Percentiles rank a stretch among this genome's conserved stretches.
These are phyloP conservation scores for Dicyrtoma fusca DNA, from an alignment of 2,888 invertebrate species.

Conservation along the genomic window DNA sequence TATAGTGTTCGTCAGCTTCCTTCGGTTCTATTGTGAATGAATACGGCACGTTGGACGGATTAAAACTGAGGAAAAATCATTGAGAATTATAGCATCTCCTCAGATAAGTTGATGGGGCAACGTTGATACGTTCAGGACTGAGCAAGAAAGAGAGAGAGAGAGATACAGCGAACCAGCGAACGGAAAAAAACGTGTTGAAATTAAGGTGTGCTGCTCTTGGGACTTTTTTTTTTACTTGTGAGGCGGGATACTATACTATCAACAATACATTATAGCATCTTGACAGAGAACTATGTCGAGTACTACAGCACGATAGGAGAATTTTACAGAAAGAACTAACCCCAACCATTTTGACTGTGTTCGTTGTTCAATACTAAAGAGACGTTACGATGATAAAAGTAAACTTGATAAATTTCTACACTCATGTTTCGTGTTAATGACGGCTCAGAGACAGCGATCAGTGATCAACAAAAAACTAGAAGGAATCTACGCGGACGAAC, in stretches of 20 bases:
- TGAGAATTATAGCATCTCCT: not conserved
- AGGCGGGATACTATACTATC: slow-evolving; percentile 19
- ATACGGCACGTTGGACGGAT: too few species aligned
- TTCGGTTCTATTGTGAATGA: too few species aligned
- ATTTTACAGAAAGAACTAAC: not conserved
- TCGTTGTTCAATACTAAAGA: not conserved
- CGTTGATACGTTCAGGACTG: not conserved
- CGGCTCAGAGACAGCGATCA: not conserved
- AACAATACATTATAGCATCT: slow-evolving; percentile 21
- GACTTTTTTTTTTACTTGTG: slow-evolving; percentile 21
- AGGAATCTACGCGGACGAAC: not conserved
- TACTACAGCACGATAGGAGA: too few species aligned
- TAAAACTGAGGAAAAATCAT: too few species aligned
- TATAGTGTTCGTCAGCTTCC: too few species aligned
- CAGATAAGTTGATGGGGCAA: not conserved
- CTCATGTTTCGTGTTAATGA: slow-evolving; percentile 4
- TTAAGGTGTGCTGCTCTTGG: slow-evolving; percentile 34
- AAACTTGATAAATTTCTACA: slow-evolving; percentile 17
- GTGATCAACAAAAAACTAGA: not conserved
- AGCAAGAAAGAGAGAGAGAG: not conserved
- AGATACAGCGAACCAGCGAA: not conserved
- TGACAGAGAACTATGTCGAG: slow-evolving; percentile 17
- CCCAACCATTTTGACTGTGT: not conserved
- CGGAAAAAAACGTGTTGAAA: slow-evolving; percentile 31
- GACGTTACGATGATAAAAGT: not conserved